Conservation (phyloP, 2,797 vertebrate species). For the Cichlasoma orientale region DNA sequence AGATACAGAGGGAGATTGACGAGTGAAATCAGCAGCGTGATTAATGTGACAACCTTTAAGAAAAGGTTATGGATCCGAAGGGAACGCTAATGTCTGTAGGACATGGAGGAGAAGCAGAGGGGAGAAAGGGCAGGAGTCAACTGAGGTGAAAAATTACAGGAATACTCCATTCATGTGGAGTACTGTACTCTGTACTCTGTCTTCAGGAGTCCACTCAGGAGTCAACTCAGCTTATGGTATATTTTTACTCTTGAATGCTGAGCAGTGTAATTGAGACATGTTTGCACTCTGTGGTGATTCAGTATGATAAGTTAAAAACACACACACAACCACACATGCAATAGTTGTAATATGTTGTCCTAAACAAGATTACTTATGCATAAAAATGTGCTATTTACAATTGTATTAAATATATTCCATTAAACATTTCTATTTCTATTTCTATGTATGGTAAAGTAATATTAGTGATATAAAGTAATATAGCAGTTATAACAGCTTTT, state of each 20-base stretch:
- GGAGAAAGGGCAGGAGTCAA: conserved; percentile 71
- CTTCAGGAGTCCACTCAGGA: neutral
- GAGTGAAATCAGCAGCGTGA: conserved; percentile 72
- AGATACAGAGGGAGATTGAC: conserved; percentile 52
- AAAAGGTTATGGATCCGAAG: conserved; percentile 76
- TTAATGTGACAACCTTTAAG: conserved; percentile 83
- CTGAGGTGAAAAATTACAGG: conserved; percentile 58
- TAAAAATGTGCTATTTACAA: neutral
- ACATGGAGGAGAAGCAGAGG: conserved; percentile 57
- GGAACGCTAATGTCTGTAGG: conserved; percentile 72
- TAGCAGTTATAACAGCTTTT: neutral
- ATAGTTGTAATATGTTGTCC: neutral
- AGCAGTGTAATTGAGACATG: neutral
- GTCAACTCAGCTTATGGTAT: neutral
- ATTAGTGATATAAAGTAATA: too few species aligned
- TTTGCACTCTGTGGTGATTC: neutral
- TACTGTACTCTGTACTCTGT: conserved; percentile 5
- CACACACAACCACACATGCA: rapidly evolving
- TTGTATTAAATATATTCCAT: neutral
- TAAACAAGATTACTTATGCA: neutral
- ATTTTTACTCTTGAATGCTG: neutral
- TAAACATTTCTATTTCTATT: neutral
- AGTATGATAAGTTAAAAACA: neutral
- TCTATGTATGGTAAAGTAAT: neutral
- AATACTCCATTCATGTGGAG: conserved; percentile 34